phyloP scores from a whole-genome alignment of 1,140 invertebrate species.

The Pemphigus obesinymphae region DNA sequence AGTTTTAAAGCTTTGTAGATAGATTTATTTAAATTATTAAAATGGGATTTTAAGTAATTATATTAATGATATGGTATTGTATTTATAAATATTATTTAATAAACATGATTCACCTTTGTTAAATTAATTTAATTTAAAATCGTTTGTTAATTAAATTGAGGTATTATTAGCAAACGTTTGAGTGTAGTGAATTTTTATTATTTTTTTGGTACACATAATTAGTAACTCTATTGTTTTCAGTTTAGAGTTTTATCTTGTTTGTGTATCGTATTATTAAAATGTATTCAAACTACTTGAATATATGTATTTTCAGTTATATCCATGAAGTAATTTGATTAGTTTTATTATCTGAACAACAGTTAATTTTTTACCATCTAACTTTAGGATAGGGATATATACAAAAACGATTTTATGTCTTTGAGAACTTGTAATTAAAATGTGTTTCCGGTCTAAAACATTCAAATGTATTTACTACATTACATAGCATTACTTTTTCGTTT shows the following conservation, averaged over 20 bases:
- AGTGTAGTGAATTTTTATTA: no score
- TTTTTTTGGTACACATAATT: not conserved
- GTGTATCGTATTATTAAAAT: not conserved
- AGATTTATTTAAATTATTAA: no score
- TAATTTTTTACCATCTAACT: slow-evolving; percentile 1
- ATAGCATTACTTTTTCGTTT: not conserved
- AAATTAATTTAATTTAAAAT: no score
- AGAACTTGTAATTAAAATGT: slow-evolving; percentile 6
- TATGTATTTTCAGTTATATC: not conserved
- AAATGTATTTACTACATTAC: not conserved
- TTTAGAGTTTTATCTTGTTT: not conserved
- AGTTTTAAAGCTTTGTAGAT: no score
- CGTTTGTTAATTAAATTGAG: no score
- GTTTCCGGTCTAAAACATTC: not conserved
- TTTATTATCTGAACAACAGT: not conserved
- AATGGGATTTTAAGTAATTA: no score
- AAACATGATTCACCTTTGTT: no score
- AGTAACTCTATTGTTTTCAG: not conserved
- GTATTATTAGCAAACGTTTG: no score
- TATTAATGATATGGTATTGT: no score
- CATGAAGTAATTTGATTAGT: slow-evolving; percentile 3
- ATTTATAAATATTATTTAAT: no score
- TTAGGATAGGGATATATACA: not conserved
- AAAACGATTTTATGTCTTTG: not conserved
- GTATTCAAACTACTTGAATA: not conserved